Percentiles rank a stretch among this genome's conserved stretches.
These are phyloP conservation scores for Macropis europaea DNA, from an alignment of 2,888 invertebrate species.

Conservation along the genomic window DNA sequence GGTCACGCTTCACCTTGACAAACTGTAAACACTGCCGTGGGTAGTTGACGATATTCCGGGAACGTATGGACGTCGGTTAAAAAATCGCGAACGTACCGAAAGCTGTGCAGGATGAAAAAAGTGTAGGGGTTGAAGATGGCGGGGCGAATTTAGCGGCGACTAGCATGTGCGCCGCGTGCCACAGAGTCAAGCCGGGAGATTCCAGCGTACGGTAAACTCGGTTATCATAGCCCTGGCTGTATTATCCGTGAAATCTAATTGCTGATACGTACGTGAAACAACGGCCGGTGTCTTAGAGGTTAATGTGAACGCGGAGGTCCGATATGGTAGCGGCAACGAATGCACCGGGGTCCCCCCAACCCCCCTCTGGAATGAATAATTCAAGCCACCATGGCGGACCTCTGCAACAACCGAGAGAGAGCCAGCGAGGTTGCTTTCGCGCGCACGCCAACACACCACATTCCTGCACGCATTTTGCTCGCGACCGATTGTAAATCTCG, in stretches of 20 bases:
- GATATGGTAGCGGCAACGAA: slow-evolving; percentile 62
- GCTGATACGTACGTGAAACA: slow-evolving; percentile 61
- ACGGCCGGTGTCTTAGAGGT: slow-evolving; percentile 61
- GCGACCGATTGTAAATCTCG: slow-evolving; percentile 74
- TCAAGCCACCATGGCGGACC: slow-evolving; percentile 69
- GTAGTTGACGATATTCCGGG: slow-evolving; percentile 19
- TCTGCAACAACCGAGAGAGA: slow-evolving; percentile 54
- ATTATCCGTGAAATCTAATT: slow-evolving; percentile 66
- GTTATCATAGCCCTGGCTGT: slow-evolving; percentile 44
- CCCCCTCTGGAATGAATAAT: slow-evolving; percentile 73
- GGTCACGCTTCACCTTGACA: too few species aligned
- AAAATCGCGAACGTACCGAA: slow-evolving; percentile 35
- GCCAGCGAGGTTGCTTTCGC: slow-evolving; percentile 45
- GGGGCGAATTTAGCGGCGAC: neutral
- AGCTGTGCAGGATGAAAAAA: neutral
- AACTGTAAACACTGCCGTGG: neutral
- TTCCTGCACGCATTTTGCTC: slow-evolving; percentile 76
- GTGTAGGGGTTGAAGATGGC: neutral
- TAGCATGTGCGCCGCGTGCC: neutral
- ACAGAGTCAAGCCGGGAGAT: slow-evolving; percentile 20
- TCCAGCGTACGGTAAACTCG: slow-evolving; percentile 43
- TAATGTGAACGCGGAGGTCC: slow-evolving; percentile 54
- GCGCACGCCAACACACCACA: slow-evolving; percentile 65
- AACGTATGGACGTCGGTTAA: slow-evolving; percentile 50
- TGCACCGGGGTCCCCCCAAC: too few species aligned